Conservation (phyloP, 1,140 invertebrate genomes). For the Drosophila ogumai region DNA sequence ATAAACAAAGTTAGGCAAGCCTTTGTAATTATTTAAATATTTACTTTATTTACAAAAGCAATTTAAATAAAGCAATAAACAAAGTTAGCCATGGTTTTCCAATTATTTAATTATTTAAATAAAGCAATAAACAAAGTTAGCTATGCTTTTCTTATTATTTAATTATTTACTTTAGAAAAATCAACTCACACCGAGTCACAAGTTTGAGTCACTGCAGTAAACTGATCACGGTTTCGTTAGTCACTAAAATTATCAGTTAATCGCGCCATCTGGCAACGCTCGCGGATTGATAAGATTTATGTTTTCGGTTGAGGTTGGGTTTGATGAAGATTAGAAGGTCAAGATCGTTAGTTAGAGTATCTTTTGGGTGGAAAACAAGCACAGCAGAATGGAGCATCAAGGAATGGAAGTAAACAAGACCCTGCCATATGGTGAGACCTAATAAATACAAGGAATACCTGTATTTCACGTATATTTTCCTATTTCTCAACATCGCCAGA, state of each 20-base stretch:
- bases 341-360: constrained; percentile 18
- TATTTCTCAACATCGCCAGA: constrained; percentile 34
- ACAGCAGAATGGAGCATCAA: constrained; percentile 29
- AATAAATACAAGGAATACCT: not conserved
- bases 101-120: not conserved
- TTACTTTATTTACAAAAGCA: too few species aligned
- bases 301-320: constrained; percentile 35
- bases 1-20: constrained; percentile 8
- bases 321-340: constrained; percentile 37
- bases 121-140: constrained; percentile 7
- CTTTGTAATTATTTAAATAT: not conserved
- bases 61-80: constrained; percentile 5
- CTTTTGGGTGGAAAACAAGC: not conserved
- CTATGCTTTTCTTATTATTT: not conserved
- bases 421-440: constrained; percentile 64
- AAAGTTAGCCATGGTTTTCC: not conserved
- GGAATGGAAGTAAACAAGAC: constrained; percentile 62
- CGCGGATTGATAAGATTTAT: constrained; percentile 57
- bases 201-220: not conserved
- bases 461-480: not conserved
- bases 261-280: constrained; percentile 49
- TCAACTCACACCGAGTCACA: not conserved
- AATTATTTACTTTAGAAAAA: not conserved
- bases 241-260: constrained; percentile 25
- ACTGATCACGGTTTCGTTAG: constrained; percentile 13